Conservation (phyloP, 2,888 invertebrate genomes). For the Artemia sinica region DNA sequence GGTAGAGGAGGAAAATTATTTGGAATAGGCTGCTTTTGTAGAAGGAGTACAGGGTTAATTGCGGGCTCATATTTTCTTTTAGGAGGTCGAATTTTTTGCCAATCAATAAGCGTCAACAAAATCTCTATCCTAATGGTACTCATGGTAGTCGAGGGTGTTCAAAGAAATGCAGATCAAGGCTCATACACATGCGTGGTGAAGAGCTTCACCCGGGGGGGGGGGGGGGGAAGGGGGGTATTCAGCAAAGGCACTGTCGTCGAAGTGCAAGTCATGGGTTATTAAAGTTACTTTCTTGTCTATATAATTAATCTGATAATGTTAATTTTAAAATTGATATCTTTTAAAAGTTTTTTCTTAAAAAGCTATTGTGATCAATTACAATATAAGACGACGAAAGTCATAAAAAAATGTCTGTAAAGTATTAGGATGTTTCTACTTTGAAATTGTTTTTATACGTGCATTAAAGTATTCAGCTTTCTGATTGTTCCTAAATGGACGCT, state of each 20-base stretch:
- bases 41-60: not conserved
- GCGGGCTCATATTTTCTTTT: slow-evolving; percentile 17
- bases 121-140: slow-evolving; percentile 80
- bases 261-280: slow-evolving; percentile 95
- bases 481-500: too few species aligned
- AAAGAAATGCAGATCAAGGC: slow-evolving; percentile 76
- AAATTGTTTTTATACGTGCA: too few species aligned
- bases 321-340: too few species aligned
- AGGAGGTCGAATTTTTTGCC: slow-evolving; percentile 68
- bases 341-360: too few species aligned
- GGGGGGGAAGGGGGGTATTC: too few species aligned
- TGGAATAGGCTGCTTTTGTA: not conserved
- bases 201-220: slow-evolving; percentile 78
- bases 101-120: slow-evolving; percentile 83
- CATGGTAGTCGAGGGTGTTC: slow-evolving; percentile 83
- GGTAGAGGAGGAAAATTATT: too few species aligned
- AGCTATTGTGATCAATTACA: too few species aligned
- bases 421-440: too few species aligned
- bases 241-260: slow-evolving; percentile 71
- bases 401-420: too few species aligned
- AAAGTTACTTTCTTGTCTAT: slow-evolving; percentile 36
- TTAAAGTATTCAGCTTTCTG: too few species aligned
- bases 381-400: too few species aligned
- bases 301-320: too few species aligned
- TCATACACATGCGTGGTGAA: slow-evolving; percentile 84